Percentiles rank a stretch among this genome's conserved stretches.
phyloP scores from a whole-genome alignment of 1,140 invertebrate species.

The Lerema accius region DNA sequence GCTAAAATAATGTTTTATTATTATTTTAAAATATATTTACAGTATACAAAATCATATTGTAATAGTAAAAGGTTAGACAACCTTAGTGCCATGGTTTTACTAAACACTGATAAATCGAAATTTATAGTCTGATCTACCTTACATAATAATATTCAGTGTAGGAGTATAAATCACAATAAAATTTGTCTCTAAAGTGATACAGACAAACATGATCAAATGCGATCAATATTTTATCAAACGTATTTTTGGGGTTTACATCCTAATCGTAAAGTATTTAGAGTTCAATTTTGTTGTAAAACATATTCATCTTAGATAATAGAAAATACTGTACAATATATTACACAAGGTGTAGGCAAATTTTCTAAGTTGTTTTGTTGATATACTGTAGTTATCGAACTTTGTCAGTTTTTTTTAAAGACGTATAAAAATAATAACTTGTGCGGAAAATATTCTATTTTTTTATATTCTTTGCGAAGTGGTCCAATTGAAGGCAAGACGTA shows the following conservation, averaged over 20 bases:
- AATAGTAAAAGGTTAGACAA: no score
- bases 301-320: neutral
- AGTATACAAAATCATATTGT: no score
- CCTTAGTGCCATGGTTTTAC: neutral
- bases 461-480: conserved; percentile 28
- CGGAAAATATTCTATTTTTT: conserved; percentile 6
- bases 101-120: neutral
- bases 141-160: conserved; percentile 18
- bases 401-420: neutral
- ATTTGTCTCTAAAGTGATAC: conserved; percentile 18
- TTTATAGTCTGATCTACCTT: neutral
- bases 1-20: no score
- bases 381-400: neutral
- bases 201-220: conserved; percentile 1
- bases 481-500: conserved; percentile 43
- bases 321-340: conserved; percentile 5
- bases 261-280: neutral
- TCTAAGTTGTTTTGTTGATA: neutral
- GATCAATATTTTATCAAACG: conserved; percentile 5
- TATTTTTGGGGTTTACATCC: conserved; percentile 17
- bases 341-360: neutral
- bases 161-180: conserved; percentile 25
- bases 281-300: neutral
- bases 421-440: conserved; percentile 4
- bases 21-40: no score